Base-by-base conservation (phyloP, 1,140 invertebrate species). In the Euwallacea fornicatus region DNA sequence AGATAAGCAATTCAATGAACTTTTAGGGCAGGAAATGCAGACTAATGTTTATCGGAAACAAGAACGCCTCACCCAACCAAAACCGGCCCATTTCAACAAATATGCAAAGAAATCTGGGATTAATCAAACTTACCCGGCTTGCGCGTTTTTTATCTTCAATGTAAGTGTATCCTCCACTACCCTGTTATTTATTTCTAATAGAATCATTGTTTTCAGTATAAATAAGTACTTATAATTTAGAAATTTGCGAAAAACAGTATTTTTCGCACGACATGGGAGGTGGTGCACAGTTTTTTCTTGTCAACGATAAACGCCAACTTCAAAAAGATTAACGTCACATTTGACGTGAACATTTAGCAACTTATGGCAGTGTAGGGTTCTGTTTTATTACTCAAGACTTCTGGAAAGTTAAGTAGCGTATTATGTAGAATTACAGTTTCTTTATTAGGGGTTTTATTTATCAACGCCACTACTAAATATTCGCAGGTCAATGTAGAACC, bases 111-210 rank as follows among this genome's bases (percentile, higher is more conserved):
- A 68, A 72, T 9, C 11, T 7, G 13, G 15, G 7, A 61, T 53
- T 61, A 9, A 7, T 61, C 42, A 3, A 41, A 89, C 93, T 93
- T 86, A 98, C 96, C 95, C 94, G 76, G 92, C 91, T 81, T 93
- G 85, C 78, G 93, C 93, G 90, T 97, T 97, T 85, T 93, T 95
- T 85, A 97, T 96, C 88, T 98, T 98, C 73, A 94, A 87, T 78
- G 90, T 90, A 80, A 98, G 86, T 50, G 95, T 96, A 85, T 98
- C 97, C 87, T 98, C 94, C 76, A 98, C 90, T 84, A 98, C 96
- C 83, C 95, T 91, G 86, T 99, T 99, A 85, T 98, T 96, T 85
- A 98, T 97, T 89, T 99, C 97, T 78, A 99, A 88, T 82, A 99
- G 89, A 88, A 99, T 99, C 97, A 99, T 99, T 85, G 83, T 89